Evolutionary conservation across 2,888 invertebrate species (phyloP), one percentile per base, ranked within the genome.

Genomic region (Pelosia muscerda): DNA sequence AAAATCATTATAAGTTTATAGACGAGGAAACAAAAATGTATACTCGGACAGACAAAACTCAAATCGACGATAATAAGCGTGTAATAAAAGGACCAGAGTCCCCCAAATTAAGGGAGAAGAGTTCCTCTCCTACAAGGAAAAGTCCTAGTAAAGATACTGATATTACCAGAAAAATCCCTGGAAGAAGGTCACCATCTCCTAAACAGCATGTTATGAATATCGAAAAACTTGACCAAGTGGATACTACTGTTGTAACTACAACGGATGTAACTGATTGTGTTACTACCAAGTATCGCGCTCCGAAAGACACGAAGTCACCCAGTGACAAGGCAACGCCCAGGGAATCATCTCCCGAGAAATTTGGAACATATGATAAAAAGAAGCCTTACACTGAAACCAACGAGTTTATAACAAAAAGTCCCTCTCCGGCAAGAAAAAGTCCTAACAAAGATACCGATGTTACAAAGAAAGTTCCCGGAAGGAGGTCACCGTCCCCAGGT

Each of bases 21-120:
- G 92, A 92, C 55, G 93, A 92, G 79, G 93, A 94, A 87, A 92
- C 92, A 53, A 93, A 93, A 85, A 86, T 87, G 84, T 90, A 90
- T 64, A 86, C 88, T 31, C 86, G 81, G 13, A 80, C 65, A 60
- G 82, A 87, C 61, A 83, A 80, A 71, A 78, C 78, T 67, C 73
- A 84, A 25, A 69, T 65, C 23, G 73, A 76, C 31, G 68, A 70
- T 55, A 75, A 69, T 42, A 72, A 72, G 28, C 62, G 59, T 34
- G 68, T 65, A 22, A 63, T 61, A 19, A 28, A 67, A 53, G 55
- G 65, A 19, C 28, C 69, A 38, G 58, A 68, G 58, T 60, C 63
- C 9, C 68, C 73, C 31, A 71, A 68, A 55, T 72, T 76, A n/a
- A 84, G 81, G 59, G 62, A 70, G 11, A 75, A 70, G 23, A 71